Conservation (phyloP, 2,888 invertebrate species). For the Xanthorhoe spadicearia region DNA sequence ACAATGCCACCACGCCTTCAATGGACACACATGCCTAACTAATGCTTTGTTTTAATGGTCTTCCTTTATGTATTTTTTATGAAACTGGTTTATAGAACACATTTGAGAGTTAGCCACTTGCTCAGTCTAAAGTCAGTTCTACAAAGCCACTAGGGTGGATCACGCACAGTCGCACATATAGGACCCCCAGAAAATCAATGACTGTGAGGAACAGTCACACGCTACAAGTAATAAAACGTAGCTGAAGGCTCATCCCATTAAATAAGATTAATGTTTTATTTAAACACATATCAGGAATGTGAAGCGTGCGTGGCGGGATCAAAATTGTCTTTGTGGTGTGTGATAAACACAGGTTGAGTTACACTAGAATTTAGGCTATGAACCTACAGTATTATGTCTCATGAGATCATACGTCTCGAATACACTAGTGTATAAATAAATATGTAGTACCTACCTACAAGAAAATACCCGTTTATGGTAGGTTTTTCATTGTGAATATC, state of each 20-base stretch:
- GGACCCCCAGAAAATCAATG: slow-evolving; percentile 15
- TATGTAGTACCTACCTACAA: too few species aligned
- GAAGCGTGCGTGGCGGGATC: slow-evolving; percentile 46
- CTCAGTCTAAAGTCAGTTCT: neutral
- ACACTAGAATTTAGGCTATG: slow-evolving; percentile 1
- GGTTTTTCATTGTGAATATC: too few species aligned
- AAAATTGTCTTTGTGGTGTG: slow-evolving; percentile 38
- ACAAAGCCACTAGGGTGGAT: neutral
- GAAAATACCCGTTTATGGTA: too few species aligned
- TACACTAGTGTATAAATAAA: neutral
- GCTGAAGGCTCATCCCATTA: slow-evolving; percentile 51
- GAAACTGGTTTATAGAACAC: neutral
- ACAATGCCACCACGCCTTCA: too few species aligned
- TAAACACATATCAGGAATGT: slow-evolving; percentile 45
- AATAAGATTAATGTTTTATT: slow-evolving; percentile 62
- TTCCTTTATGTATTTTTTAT: too few species aligned
- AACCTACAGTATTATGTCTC: neutral
- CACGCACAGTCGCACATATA: slow-evolving; percentile 4
- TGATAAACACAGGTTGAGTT: slow-evolving; percentile 10
- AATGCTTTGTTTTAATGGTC: too few species aligned
- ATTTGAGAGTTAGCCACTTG: too few species aligned
- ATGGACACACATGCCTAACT: too few species aligned
- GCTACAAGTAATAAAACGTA: slow-evolving; percentile 25
- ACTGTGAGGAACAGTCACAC: slow-evolving; percentile 8
- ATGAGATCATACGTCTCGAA: neutral